Base-by-base conservation (phyloP, 2,888 invertebrate genomes). In the Tethea ocularis region DNA sequence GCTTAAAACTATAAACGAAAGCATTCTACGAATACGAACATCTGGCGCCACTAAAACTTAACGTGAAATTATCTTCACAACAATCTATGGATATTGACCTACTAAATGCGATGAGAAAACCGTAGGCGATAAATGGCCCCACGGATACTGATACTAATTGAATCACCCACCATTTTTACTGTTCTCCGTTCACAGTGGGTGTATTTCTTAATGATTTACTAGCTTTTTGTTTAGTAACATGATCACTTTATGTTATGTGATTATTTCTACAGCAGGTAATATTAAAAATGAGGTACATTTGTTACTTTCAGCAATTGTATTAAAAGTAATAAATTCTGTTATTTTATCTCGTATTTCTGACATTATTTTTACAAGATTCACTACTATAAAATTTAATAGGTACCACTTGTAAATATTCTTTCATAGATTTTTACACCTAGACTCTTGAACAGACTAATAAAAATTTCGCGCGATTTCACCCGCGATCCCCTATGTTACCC, bases 71-170 rank as follows among this genome's bases (percentile, higher is more conserved):
- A 22, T 54, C 33, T 22, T 33, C 20, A 33, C 11, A 13, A 33
- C 53, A 20, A 33, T 33, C 54, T 11, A 54, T 33, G 22, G n/a
- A 53, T 13, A 33, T 54, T 54, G 54, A 54, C 33, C 33, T 33
- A 54, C 55, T 56, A 51, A 46, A 36, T 57, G 56, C 62, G 54
- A 38, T 22, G 56, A 26, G 54, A 51, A 46, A 58, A 61, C 61
- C 63, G 68, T 68, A 46, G 66, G 68, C 61, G 68, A 57, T 36
- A 61, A 66, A 61, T 64, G 51, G 58, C 59, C 60, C 22, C n/a
- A 20, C 13, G 54, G 33, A 63, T 62, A 57, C 59, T 56, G 52
- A 52, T 61, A 61, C 63, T 66, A 68, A 68, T 66, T 66, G 63
- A 64, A 54, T 57, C 59, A 57, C 53, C 60, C 61, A 61, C 60